phyloP scores from a whole-genome alignment of 1,140 invertebrate species.

The Nasonia vitripennis region DNA sequence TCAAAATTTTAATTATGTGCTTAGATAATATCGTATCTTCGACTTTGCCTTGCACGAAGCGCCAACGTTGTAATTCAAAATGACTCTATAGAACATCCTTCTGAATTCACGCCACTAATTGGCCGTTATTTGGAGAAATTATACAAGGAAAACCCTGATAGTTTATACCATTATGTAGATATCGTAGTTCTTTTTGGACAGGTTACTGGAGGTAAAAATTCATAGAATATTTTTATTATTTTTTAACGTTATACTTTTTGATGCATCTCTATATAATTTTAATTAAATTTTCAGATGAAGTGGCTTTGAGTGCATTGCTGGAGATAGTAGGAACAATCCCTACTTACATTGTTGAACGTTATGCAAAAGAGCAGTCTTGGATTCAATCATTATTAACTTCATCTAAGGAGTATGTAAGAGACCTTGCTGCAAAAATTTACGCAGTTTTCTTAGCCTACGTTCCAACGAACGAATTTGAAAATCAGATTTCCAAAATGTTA shows the following conservation, averaged over 20 bases:
- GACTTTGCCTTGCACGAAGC: constrained; percentile 82
- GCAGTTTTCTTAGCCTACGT: constrained; percentile 79
- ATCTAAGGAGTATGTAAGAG: constrained; percentile 85
- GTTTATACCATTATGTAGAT: constrained; percentile 79
- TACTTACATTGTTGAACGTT: constrained; percentile 76
- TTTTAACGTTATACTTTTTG: not conserved
- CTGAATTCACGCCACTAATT: constrained; percentile 79
- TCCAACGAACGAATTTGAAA: constrained; percentile 75
- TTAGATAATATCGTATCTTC: constrained; percentile 85
- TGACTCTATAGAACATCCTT: constrained; percentile 77
- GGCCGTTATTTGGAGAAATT: constrained; percentile 76
- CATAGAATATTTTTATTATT: not conserved
- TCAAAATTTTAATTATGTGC: constrained; percentile 56
- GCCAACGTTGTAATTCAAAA: constrained; percentile 70
- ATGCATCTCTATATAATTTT: not conserved
- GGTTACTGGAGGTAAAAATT: constrained; percentile 76
- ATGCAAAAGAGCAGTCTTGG: constrained; percentile 79
- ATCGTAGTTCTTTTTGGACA: constrained; percentile 80
- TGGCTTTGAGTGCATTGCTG: constrained; percentile 82
- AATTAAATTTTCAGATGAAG: constrained; percentile 71
- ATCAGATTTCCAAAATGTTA: constrained; percentile 76
- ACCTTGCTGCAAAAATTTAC: constrained; percentile 81
- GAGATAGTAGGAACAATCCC: constrained; percentile 84
- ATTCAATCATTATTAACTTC: constrained; percentile 80
- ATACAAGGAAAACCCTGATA: constrained; percentile 73